Evolutionary conservation across 1,140 invertebrate species (phyloP).

Genomic region (Drosophila melanica): DNA sequence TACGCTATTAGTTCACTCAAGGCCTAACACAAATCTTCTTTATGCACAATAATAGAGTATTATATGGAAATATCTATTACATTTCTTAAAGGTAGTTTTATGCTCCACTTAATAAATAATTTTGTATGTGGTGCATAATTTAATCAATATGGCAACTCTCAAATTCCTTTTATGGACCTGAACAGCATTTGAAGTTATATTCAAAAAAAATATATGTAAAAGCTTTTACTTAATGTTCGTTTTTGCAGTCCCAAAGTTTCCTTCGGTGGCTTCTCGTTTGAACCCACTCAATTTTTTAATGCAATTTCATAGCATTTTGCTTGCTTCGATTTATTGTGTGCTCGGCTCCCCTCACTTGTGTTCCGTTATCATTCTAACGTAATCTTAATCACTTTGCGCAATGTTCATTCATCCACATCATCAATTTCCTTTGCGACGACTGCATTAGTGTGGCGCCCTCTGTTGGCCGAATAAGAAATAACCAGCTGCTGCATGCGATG

Average conservation of each 20-base stretch:
- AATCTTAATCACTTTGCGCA: conserved; percentile 84
- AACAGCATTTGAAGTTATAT: neutral
- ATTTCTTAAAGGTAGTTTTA: neutral
- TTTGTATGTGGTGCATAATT: neutral
- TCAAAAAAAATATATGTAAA: conserved; percentile 7
- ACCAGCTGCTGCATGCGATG: conserved; percentile 46
- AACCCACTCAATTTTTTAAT: conserved; percentile 42
- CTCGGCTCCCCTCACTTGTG: conserved; percentile 13
- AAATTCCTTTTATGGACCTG: conserved; percentile 12
- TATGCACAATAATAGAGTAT: neutral
- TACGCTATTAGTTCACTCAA: neutral
- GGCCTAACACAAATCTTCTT: neutral
- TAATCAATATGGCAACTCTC: neutral
- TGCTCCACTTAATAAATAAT: no score
- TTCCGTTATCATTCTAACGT: conserved; percentile 75
- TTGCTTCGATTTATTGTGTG: conserved; percentile 50
- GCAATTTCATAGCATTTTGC: conserved; percentile 52
- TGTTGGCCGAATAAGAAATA: conserved; percentile 43
- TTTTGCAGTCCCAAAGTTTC: neutral
- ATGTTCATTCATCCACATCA: conserved; percentile 83
- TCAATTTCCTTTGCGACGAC: conserved; percentile 75
- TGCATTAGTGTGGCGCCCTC: conserved; percentile 56
- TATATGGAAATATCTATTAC: no score
- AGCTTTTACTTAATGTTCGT: conserved; percentile 30
- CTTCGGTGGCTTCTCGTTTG: neutral